phyloP scores from a whole-genome alignment of 1,140 invertebrate species.

The Trichonephila inaurata region DNA sequence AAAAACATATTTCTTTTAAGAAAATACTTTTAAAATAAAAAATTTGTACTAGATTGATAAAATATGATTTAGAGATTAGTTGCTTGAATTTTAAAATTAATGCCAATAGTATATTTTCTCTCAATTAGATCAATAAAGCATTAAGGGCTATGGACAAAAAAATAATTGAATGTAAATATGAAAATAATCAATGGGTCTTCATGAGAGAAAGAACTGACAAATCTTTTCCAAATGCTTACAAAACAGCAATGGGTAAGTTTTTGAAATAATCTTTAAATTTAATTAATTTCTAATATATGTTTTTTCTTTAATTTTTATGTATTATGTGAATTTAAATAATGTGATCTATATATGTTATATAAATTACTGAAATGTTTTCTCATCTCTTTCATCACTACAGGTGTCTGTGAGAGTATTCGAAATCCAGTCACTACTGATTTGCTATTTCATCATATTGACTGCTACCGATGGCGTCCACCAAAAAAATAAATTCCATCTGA shows the following conservation, averaged over 20 bases:
- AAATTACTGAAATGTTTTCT: not conserved
- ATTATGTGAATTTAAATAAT: slow-evolving; percentile 10
- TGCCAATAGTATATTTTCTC: too few relatives aligned
- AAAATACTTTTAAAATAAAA: too few relatives aligned
- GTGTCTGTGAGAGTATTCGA: slow-evolving; percentile 84
- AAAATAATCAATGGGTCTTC: slow-evolving; percentile 91
- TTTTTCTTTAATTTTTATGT: not conserved
- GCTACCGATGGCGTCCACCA: slow-evolving; percentile 80
- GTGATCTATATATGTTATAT: not conserved
- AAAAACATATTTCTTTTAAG: too few relatives aligned
- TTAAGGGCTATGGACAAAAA: slow-evolving; percentile 92
- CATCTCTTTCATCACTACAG: slow-evolving; percentile 77
- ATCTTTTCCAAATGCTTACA: slow-evolving; percentile 94
- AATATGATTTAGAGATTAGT: too few relatives aligned
- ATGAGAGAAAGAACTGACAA: slow-evolving; percentile 98
- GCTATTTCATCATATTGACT: slow-evolving; percentile 88
- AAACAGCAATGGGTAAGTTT: slow-evolving; percentile 87
- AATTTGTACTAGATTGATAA: too few relatives aligned
- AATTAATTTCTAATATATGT: not conserved
- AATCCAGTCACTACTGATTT: slow-evolving; percentile 91
- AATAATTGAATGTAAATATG: slow-evolving; percentile 96
- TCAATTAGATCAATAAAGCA: slow-evolving; percentile 83
- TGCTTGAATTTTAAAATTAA: too few relatives aligned
- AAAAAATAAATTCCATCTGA: slow-evolving; percentile 10
- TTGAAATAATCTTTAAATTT: not conserved